Evolutionary conservation across 1,140 invertebrate species (phyloP).

Genomic region (Macrobrachium nipponense): DNA sequence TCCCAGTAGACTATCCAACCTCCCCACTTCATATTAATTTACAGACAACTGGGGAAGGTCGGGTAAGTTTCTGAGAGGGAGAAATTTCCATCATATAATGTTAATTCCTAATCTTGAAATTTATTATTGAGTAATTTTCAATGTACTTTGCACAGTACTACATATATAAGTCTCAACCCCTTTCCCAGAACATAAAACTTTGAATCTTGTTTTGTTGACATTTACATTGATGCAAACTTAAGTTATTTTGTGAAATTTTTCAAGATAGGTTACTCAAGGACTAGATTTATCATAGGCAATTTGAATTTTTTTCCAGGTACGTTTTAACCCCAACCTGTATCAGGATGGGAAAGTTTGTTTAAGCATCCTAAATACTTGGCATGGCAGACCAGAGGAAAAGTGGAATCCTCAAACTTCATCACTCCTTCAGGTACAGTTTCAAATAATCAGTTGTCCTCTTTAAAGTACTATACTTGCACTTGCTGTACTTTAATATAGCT

Average conservation of each 20-base stretch:
- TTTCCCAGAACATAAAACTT: background rate
- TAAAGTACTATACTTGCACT: too few species aligned
- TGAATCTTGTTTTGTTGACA: too few species aligned
- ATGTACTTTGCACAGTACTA: too few species aligned
- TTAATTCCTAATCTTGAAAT: background rate
- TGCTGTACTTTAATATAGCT: too few species aligned
- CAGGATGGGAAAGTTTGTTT: constrained; percentile 97
- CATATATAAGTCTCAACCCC: background rate
- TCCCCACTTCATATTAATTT: constrained; percentile 81
- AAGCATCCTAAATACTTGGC: constrained; percentile 97
- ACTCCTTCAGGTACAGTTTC: constrained; percentile 83
- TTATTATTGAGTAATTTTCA: too few species aligned
- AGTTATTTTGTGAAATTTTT: background rate
- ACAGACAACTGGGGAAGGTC: constrained; percentile 93
- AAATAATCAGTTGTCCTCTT: too few species aligned
- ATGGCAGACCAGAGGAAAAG: constrained; percentile 97
- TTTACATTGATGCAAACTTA: too few species aligned
- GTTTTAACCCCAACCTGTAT: constrained; percentile 98
- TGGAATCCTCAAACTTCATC: constrained; percentile 98
- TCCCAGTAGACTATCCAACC: constrained; percentile 88
- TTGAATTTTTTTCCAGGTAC: constrained; percentile 64
- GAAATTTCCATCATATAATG: background rate
- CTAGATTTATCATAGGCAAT: too few species aligned
- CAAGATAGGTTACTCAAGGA: too few species aligned
- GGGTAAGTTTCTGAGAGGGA: constrained; percentile 72